Percentiles rank a stretch among this genome's conserved stretches.
Conservation (phyloP, 2,113 vertebrate genomes). For the Oreamnos americanus region DNA sequence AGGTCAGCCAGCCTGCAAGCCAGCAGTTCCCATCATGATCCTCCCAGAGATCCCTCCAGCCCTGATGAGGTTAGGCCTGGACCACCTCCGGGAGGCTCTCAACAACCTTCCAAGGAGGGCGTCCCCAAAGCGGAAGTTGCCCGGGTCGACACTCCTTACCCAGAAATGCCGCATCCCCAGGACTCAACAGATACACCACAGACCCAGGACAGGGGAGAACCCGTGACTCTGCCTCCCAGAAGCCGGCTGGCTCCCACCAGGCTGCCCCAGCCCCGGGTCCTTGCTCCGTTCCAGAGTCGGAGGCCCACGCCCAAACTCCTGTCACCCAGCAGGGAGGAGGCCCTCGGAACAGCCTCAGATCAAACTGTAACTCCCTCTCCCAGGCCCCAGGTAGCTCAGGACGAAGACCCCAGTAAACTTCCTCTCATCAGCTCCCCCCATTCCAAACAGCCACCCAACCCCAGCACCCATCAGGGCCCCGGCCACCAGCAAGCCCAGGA, state of each 20-base stretch:
- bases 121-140: not conserved
- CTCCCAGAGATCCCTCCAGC: not conserved
- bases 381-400: not conserved
- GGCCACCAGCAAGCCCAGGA: not conserved
- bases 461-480: not conserved
- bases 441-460: not conserved
- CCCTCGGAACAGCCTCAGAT: not conserved
- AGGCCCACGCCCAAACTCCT: slow-evolving; percentile 55
- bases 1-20: not conserved
- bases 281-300: slow-evolving; percentile 63
- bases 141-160: slow-evolving; percentile 35
- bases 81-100: not conserved
- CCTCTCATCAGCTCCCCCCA: slow-evolving; percentile 45
- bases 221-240: not conserved
- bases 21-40: not conserved
- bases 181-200: not conserved
- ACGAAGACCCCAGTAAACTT: slow-evolving; percentile 50
- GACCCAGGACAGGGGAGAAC: not conserved
- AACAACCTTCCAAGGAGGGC: not conserved
- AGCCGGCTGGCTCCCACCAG: slow-evolving; percentile 57
- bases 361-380: not conserved
- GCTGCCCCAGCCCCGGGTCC: slow-evolving; percentile 61
- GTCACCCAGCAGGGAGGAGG: slow-evolving; percentile 13
- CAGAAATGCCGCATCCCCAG: not conserved
- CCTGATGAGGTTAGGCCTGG: not conserved